A percentile compares a stretch with the other conserved stretches of the same genome.
Evolutionary conservation across 2,888 invertebrate species (phyloP).

Genomic region (Nomada ferruginata): DNA sequence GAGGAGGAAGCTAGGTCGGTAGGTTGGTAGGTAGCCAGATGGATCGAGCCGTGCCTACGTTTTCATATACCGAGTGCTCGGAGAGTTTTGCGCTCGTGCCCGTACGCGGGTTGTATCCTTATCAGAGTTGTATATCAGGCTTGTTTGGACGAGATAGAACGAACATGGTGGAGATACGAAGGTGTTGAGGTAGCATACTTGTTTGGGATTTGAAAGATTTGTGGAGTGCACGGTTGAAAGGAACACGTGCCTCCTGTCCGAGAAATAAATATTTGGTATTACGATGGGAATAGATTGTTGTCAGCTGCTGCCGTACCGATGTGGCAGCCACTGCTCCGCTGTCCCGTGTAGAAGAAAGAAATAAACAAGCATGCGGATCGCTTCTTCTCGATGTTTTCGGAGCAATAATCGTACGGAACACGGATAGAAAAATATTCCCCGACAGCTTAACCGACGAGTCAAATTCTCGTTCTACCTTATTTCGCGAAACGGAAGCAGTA

Average conservation of each 20-base stretch:
- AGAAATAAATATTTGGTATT: too few relatives aligned
- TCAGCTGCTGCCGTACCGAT: too few relatives aligned
- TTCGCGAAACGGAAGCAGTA: background rate
- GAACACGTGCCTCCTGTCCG: too few relatives aligned
- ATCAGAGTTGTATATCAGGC: background rate
- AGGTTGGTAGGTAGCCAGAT: conserved; percentile 76
- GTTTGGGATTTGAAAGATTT: background rate
- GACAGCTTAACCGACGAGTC: background rate
- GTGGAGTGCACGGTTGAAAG: too few relatives aligned
- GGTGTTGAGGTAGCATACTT: background rate
- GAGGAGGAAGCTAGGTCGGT: conserved; percentile 80
- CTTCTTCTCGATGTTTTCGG: too few relatives aligned
- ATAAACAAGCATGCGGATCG: too few relatives aligned
- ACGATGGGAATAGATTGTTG: too few relatives aligned
- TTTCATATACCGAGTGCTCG: conserved; percentile 33
- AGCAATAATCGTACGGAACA: too few relatives aligned
- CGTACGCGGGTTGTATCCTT: background rate
- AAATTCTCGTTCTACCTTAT: background rate
- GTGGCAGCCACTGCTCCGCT: too few relatives aligned
- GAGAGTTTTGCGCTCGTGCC: conserved; percentile 1
- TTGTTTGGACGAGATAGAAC: background rate
- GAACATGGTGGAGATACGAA: background rate
- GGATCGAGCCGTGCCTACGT: conserved; percentile 45
- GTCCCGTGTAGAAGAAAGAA: too few relatives aligned
- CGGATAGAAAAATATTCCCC: too few relatives aligned